A percentile compares a stretch with the other conserved stretches of the same genome.
These are phyloP conservation scores for Lanistes nyassanus DNA, from an alignment of 1,140 invertebrate species.

Conservation along the genomic window DNA sequence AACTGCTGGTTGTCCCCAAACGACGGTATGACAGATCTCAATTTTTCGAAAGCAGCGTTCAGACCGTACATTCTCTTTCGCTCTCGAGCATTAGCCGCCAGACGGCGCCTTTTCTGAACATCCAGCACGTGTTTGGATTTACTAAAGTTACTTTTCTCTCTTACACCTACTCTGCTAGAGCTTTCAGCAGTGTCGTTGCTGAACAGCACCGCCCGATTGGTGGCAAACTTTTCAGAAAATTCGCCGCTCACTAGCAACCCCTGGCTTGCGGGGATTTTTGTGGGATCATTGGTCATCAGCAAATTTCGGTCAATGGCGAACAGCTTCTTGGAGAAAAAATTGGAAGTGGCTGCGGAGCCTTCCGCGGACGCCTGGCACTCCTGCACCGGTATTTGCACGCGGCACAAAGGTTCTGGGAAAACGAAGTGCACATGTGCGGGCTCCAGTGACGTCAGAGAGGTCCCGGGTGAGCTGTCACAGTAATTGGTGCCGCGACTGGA, in stretches of 20 bases:
- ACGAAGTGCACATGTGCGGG: slow-evolving; percentile 24
- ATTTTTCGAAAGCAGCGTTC: slow-evolving; percentile 91
- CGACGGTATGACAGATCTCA: slow-evolving; percentile 88
- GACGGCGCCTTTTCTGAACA: slow-evolving; percentile 72
- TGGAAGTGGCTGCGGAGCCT: too few species aligned
- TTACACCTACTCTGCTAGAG: background rate
- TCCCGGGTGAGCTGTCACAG: slow-evolving; percentile 26
- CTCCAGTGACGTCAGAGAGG: slow-evolving; percentile 15
- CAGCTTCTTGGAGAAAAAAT: too few species aligned
- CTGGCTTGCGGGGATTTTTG: too few species aligned
- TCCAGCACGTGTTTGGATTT: slow-evolving; percentile 13
- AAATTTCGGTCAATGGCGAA: too few species aligned
- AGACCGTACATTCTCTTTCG: slow-evolving; percentile 92
- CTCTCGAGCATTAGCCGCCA: slow-evolving; percentile 93
- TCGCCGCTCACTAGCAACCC: background rate
- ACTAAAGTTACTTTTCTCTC: background rate
- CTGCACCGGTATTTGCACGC: background rate
- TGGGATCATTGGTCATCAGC: too few species aligned
- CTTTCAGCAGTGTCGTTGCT: background rate
- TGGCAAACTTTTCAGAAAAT: background rate
- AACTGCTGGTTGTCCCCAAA: slow-evolving; percentile 89
- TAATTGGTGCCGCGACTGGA: slow-evolving; percentile 19
- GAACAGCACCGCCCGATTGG: background rate
- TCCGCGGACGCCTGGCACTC: background rate
- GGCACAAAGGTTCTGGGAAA: slow-evolving; percentile 22